phyloP scores from a whole-genome alignment of 2,888 invertebrate genomes.

The Rhagium mordax region DNA sequence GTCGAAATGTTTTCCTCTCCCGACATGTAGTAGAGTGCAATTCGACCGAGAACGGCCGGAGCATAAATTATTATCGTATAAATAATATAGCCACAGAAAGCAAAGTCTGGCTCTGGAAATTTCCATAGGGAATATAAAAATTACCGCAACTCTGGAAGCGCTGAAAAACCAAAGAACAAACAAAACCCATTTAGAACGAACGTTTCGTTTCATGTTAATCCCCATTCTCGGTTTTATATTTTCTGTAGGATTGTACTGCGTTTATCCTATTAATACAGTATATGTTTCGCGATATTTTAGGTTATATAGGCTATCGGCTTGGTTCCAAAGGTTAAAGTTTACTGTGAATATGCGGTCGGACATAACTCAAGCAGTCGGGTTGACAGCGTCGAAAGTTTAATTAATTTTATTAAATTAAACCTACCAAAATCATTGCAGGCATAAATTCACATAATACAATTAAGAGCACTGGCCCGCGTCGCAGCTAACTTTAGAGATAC shows the following conservation, averaged over 20 bases:
- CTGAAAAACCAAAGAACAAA: conserved; percentile 23
- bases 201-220: not conserved
- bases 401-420: conserved; percentile 23
- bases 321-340: conserved; percentile 16
- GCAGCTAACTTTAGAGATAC: conserved; percentile 6
- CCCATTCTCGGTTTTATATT: not conserved
- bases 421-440: conserved; percentile 26
- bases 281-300: conserved; percentile 25
- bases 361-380: not conserved
- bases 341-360: not conserved
- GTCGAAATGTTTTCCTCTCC: too few relatives aligned
- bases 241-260: not conserved
- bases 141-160: conserved; percentile 19
- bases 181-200: conserved; percentile 24
- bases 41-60: not conserved
- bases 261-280: not conserved
- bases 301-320: conserved; percentile 17
- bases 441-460: conserved; percentile 18
- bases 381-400: conserved; percentile 7
- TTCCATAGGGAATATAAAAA: conserved; percentile 31
- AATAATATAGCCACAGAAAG: conserved; percentile 3
- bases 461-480: conserved; percentile 19
- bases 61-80: conserved; percentile 19
- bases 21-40: not conserved
- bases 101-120: conserved; percentile 29